Evolutionary conservation across 1,140 invertebrate genomes (phyloP), one percentile per base, ranked within the genome.

Genomic region (Armadillidium nasatum): DNA sequence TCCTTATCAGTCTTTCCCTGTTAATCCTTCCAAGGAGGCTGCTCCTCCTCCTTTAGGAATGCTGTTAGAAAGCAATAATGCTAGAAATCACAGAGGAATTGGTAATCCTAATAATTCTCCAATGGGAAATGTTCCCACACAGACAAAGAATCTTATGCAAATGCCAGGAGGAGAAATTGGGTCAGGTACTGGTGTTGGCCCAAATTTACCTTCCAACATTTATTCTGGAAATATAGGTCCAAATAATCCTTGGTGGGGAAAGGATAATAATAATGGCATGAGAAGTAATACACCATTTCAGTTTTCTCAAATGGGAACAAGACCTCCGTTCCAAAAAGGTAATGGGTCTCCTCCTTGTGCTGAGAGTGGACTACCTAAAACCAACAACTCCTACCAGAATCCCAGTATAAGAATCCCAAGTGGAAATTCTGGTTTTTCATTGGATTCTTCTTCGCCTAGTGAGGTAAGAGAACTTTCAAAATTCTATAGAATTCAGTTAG

Each of bases 231-330:
- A 19, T 15, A 13, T 19, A 15, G 50, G 50, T 15, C 19, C 50
- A 13, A 60, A 7, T 60, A 15, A 13, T 7, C 50, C 50, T 1
- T 60, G 50, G 50, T 60, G 50, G 50, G 19, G 19, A 15, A 60
- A 60, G 7, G 50, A 60, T 15, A 19, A 19, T 4, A 60, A 13
- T 15, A 60, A 19, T 60, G 50, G 50, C 7, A 60, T 60, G 50
- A 60, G 50, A 60, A 33, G 33, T 33, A 60, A 60, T 60, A 13
- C 50, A 13, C 19, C 50, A 13, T 60, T 15, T 19, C 50, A 60
- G 50, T 60, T 60, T 60, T 60, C 50, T 60, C 50, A 60, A 60
- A 60, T 60, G 50, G 50, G 50, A 15, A 60, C 19, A 15, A 13
- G 50, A 15, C 50, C 50, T 60, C 50, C 50, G 11, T 60, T 60